A percentile compares a stretch with the other conserved stretches of the same genome.
These are phyloP conservation scores for Heliconius erato DNA, from an alignment of 2,888 invertebrate genomes.

Conservation along the genomic window DNA sequence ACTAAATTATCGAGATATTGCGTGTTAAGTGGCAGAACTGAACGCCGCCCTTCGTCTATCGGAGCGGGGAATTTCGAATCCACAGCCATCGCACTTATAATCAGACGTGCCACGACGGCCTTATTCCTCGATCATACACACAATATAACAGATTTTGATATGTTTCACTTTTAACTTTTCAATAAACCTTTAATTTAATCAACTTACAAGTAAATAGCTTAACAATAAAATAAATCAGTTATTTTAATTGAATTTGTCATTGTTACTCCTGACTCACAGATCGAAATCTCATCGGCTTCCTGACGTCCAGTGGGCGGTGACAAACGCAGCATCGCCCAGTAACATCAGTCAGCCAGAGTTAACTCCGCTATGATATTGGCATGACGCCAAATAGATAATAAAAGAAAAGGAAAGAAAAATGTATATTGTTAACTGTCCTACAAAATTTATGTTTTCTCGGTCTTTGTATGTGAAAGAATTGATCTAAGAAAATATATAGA, in stretches of 20 bases:
- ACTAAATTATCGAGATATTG: too few relatives aligned
- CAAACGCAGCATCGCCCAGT: constrained; percentile 47
- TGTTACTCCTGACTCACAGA: constrained; percentile 42
- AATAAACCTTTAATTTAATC: neutral
- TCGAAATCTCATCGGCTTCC: constrained; percentile 43
- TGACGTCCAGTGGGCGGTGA: constrained; percentile 48
- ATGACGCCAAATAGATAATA: constrained; percentile 47
- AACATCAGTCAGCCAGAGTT: constrained; percentile 42
- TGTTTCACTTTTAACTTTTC: neutral
- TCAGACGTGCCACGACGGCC: too few relatives aligned
- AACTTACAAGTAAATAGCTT: neutral
- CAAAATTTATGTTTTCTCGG: neutral
- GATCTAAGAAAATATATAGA: neutral
- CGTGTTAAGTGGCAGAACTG: too few relatives aligned
- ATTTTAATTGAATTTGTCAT: constrained; percentile 42
- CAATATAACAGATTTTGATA: too few relatives aligned
- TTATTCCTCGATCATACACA: too few relatives aligned
- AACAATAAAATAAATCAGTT: constrained; percentile 5
- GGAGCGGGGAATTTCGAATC: too few relatives aligned
- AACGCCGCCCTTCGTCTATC: too few relatives aligned
- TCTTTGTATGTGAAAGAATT: neutral
- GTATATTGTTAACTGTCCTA: constrained; percentile 36
- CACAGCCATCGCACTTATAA: too few relatives aligned
- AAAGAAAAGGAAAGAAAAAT: constrained; percentile 45
- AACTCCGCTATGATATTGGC: constrained; percentile 48